Conservation (phyloP, 2,888 invertebrate genomes). For the Acleris sparsana region DNA sequence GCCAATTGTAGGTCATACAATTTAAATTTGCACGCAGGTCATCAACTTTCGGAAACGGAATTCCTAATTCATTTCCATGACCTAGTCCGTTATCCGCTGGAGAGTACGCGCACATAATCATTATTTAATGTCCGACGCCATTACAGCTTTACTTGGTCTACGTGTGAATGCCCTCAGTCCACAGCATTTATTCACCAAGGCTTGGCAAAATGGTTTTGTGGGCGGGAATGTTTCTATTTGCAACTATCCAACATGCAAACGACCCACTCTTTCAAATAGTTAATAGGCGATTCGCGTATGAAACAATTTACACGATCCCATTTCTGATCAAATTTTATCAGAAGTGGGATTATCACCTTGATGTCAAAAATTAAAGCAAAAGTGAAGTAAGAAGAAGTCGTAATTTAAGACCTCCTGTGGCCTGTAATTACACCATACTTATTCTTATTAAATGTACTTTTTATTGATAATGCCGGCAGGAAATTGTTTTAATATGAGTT, state of each 20-base stretch:
- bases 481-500: no score
- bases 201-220: slow-evolving; percentile 15
- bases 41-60: slow-evolving; percentile 8
- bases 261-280: neutral
- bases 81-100: slow-evolving; percentile 24
- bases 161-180: slow-evolving; percentile 32
- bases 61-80: slow-evolving; percentile 26
- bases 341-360: neutral
- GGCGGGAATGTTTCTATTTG: slow-evolving; percentile 5
- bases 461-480: no score
- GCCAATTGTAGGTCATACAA: no score
- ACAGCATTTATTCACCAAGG: slow-evolving; percentile 16
- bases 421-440: no score
- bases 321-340: slow-evolving; percentile 7
- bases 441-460: no score
- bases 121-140: slow-evolving; percentile 15
- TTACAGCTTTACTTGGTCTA: slow-evolving; percentile 28
- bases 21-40: neutral
- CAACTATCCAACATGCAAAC: neutral
- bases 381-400: neutral
- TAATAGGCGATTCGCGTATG: neutral
- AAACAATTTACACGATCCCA: neutral
- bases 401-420: no score
- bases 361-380: neutral
- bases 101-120: slow-evolving; percentile 12